These are phyloP conservation scores for Nematopogon swammerdamellus DNA, from an alignment of 2,888 invertebrate genomes.

Conservation along the genomic window DNA sequence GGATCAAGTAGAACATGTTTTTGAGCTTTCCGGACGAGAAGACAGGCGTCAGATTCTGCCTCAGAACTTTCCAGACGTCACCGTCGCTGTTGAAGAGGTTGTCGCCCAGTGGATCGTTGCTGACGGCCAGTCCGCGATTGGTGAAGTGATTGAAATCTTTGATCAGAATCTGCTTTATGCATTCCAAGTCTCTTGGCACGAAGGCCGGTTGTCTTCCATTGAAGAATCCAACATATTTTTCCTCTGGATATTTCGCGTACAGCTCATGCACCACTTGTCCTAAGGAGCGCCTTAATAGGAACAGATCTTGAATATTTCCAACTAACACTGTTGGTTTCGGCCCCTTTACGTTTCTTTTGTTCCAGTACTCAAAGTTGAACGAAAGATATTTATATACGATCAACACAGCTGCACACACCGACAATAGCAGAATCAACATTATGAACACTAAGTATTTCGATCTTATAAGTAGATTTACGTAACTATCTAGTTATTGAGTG, in stretches of 20 bases:
- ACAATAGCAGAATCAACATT: neutral
- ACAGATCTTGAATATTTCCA: neutral
- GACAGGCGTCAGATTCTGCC: conserved; percentile 17
- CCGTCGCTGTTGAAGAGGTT: conserved; percentile 18
- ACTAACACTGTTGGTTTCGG: neutral
- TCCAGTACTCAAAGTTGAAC: neutral
- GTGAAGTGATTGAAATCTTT: conserved; percentile 21
- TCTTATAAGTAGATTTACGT: too few species aligned
- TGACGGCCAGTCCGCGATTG: conserved; percentile 16
- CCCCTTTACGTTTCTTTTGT: neutral
- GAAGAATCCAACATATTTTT: neutral
- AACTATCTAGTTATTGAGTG: too few species aligned
- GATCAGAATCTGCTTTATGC: conserved; percentile 19
- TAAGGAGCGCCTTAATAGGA: neutral
- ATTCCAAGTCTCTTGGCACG: conserved; percentile 17
- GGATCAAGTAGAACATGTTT: conserved; percentile 16
- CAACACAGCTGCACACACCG: neutral
- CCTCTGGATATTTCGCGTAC: neutral
- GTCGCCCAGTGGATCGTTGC: conserved; percentile 17
- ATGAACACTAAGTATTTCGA: neutral
- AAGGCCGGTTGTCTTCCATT: conserved; percentile 14
- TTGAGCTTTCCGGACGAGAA: conserved; percentile 18
- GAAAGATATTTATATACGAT: neutral
- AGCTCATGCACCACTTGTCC: neutral
- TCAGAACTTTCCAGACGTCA: conserved; percentile 17